Base-by-base conservation (phyloP, 2,797 vertebrate genomes). In the Coregonus sp. region DNA sequence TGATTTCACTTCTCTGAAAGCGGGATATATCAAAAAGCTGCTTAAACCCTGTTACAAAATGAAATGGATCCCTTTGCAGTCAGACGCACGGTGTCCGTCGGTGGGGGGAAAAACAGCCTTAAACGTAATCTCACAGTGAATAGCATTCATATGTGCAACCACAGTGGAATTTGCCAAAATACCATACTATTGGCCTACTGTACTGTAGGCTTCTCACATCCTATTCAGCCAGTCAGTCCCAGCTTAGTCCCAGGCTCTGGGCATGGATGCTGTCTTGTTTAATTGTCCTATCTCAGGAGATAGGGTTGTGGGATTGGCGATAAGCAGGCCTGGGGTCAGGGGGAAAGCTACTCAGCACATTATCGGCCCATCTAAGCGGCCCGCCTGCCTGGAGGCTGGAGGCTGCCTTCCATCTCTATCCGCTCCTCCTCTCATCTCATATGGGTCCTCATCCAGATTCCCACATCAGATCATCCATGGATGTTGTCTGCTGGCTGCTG, bases 361-460 rank as follows among this genome's bases (percentile, higher is more conserved):
- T 72, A 72, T 72, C 71, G 29, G 25, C 71, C 29, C 52, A 72
- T 72, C 71, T 47, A 50, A n/a, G 9, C 2, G 20, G 20, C 37
- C 56, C 20, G n/a, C 56, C 56, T 59, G 56, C 56, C n/a, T 70
- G 40, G 56, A 31, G 33, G 50, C 50, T 31, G 72, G 72, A 70
- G 52, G 20, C n/a, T 25, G 52, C 56, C n/a, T 59, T 20, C 59
- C 31, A 2, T 14, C 31, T 15, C 65, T 5, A 18, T 37, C n/a
- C 25, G 12, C 47, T 52, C 20, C 16, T 51, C 14, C n/a, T 50
- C 69, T 70, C 40, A 40, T 70, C 40, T 47, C 40, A 47, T 47
- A 4, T 20, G 4, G 14, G 16, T 25, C 40, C 25, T 14, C 70
- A 14, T 51, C 9, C 40, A 29, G 12, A 51, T 40, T 29, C 20